Base-by-base conservation (phyloP, 2,113 vertebrate genomes). In the Scytalopus superciliaris region DNA sequence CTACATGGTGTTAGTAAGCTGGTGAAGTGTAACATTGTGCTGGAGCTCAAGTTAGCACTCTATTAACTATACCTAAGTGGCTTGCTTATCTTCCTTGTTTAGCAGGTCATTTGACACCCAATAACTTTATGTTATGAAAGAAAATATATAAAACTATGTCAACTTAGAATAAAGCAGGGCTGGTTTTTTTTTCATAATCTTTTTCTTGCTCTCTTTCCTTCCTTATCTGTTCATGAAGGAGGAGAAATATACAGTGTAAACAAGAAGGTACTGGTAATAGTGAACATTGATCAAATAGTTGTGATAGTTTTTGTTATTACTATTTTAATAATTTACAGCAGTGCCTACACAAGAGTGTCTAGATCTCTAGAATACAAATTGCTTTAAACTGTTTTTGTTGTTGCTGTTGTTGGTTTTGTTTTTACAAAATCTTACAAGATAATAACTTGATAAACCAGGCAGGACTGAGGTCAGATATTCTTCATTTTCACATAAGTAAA, bases 81-180 rank as follows among this genome's bases (percentile, higher is more conserved):
- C 47, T 92, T 93, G 59, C 81, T 86, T 95, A 91, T 96, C 93
- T 91, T 87, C 50, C 90, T 96, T 91, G 81, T 96, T 93, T 96
- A 95, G 62, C 25, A 60, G 62, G 75, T 86, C 90, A 90, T 95
- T 96, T 96, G 84, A 86, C 83, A 93, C 42, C 22, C 64, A 91
- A 56, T 55, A 93, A 91, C 87, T 96, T 89, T 85, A 70, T 84
- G 33, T 67, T 86, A 76, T 40, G 13, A 89, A 91, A 91, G 12
- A 37, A 84, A 88, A 88, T 60, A 53, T 2, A 90, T 67, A 67
- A 95, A 72, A 42, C 8, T 52, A 45, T 27, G 47, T 55, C 17
- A 6, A 40, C 76, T 88, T 88, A 69, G 35, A 63, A 33, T 73
- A 77, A 24, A 67, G 15, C 8, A 8, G 4, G 5, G 6, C 14